Evolutionary conservation across 2,113 vertebrate genomes (phyloP).

Genomic region (Brachypodius melanocephalos): DNA sequence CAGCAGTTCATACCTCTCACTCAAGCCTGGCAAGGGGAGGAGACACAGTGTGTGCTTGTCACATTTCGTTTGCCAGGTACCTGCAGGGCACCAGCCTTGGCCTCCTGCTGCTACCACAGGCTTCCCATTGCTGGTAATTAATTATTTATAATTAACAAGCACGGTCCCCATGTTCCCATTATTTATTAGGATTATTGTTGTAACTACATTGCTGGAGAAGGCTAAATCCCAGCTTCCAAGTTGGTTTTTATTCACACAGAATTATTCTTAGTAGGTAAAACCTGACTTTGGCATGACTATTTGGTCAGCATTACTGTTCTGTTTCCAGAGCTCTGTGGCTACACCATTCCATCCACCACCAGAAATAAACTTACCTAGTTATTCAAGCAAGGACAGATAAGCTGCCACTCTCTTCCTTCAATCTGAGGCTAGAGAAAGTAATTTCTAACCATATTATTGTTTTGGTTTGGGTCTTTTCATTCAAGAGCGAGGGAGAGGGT

Average conservation of each 20-base stretch:
- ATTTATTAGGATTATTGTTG: background rate
- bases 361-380: background rate
- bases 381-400: background rate
- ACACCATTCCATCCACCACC: background rate
- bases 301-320: background rate
- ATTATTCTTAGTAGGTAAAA: background rate
- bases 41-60: accelerated
- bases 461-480: background rate
- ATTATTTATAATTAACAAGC: background rate
- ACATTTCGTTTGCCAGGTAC: accelerated
- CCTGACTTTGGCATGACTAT: background rate
- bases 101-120: background rate
- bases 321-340: background rate
- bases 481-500: background rate
- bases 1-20: accelerated
- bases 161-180: background rate
- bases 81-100: background rate
- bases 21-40: accelerated
- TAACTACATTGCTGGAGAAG: background rate
- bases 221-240: background rate
- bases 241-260: background rate
- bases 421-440: background rate
- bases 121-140: background rate
- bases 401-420: background rate
- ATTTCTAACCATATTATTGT: background rate